These are phyloP conservation scores for Drosophila murphyi DNA, from an alignment of 1,140 invertebrate species.

Conservation along the genomic window DNA sequence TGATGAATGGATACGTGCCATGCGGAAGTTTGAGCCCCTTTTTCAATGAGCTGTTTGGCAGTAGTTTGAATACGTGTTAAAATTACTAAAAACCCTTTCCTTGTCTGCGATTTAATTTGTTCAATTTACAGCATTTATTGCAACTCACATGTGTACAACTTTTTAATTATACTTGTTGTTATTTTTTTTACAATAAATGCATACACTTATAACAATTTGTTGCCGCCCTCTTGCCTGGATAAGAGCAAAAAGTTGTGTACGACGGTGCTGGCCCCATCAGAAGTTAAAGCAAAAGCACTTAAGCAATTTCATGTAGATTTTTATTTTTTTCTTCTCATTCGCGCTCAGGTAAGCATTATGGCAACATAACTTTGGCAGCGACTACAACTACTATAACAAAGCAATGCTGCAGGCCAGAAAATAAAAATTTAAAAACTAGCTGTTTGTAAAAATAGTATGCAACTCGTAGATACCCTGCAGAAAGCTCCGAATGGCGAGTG, in stretches of 20 bases:
- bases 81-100: slow-evolving; percentile 23
- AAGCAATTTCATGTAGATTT: slow-evolving; percentile 79
- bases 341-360: slow-evolving; percentile 79
- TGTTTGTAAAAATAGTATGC: neutral
- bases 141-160: slow-evolving; percentile 52
- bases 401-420: slow-evolving; percentile 40
- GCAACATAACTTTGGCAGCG: slow-evolving; percentile 67
- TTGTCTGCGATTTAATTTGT: slow-evolving; percentile 60
- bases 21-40: slow-evolving; percentile 54
- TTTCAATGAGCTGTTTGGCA: slow-evolving; percentile 28
- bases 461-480: neutral
- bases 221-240: neutral
- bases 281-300: slow-evolving; percentile 76
- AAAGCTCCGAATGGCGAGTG: neutral
- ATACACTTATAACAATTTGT: slow-evolving; percentile 13
- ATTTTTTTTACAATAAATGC: slow-evolving; percentile 22
- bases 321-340: slow-evolving; percentile 50
- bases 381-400: slow-evolving; percentile 44
- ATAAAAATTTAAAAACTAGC: slow-evolving; percentile 42
- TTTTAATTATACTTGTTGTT: slow-evolving; percentile 45
- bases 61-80: slow-evolving; percentile 30
- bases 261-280: slow-evolving; percentile 22
- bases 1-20: slow-evolving; percentile 22
- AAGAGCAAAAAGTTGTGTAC: slow-evolving; percentile 40
- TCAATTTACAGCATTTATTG: slow-evolving; percentile 70